Percentiles rank a stretch among this genome's conserved stretches.
These are phyloP conservation scores for Lacerta viridis DNA, from an alignment of 2,797 vertebrate genomes.

Conservation along the genomic window DNA sequence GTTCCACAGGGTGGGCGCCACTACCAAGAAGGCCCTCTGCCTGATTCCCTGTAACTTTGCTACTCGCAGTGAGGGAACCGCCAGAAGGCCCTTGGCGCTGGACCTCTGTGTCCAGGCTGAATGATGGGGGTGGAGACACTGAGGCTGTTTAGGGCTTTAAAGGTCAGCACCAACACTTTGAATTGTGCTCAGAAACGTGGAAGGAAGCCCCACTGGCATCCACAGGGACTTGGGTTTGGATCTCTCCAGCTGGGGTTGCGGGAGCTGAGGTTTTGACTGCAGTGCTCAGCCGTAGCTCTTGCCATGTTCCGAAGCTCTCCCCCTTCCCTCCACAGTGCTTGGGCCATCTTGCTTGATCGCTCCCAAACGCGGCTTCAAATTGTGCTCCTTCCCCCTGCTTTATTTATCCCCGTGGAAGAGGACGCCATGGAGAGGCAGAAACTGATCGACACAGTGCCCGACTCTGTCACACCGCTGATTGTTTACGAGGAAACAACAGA, in stretches of 20 bases:
- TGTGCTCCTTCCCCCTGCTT: constrained; percentile 82
- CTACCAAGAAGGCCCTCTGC: too few relatives aligned
- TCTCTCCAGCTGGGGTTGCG: background rate
- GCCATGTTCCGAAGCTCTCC: constrained; percentile 67
- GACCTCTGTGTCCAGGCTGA: too few relatives aligned
- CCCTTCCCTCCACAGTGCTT: constrained; percentile 78
- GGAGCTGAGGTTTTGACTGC: background rate
- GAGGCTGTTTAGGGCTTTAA: too few relatives aligned
- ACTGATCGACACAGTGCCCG: constrained; percentile 80
- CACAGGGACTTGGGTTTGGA: background rate
- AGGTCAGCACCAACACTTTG: too few relatives aligned
- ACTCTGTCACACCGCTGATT: constrained; percentile 83
- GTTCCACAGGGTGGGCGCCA: too few relatives aligned
- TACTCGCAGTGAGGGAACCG: too few relatives aligned
- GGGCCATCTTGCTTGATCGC: constrained; percentile 86
- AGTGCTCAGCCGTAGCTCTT: background rate
- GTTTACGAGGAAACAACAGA: constrained; percentile 87
- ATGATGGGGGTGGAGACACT: too few relatives aligned
- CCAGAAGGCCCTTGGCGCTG: too few relatives aligned
- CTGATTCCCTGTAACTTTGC: too few relatives aligned
- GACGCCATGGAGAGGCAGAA: constrained; percentile 84
- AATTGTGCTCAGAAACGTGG: too few relatives aligned
- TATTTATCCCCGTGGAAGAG: constrained; percentile 85
- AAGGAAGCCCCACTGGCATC: background rate
- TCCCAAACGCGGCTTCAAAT: constrained; percentile 88